Percentiles rank a stretch among this genome's conserved stretches.
These are phyloP conservation scores for Amphiduros pacificus DNA, from an alignment of 2,888 invertebrate genomes.

Conservation along the genomic window DNA sequence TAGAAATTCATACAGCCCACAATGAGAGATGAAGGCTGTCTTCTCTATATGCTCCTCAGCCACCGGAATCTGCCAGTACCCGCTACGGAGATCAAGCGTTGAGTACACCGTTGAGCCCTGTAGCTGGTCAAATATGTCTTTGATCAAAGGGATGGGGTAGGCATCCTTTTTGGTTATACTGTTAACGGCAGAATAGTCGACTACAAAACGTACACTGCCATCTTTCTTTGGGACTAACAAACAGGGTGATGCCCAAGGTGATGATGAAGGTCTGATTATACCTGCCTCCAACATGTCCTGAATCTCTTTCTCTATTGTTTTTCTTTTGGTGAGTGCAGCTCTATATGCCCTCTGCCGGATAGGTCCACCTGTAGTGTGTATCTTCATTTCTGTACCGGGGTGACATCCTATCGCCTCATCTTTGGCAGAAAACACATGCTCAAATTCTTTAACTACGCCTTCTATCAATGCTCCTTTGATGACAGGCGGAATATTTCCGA, in stretches of 20 bases:
- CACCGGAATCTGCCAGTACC: constrained; percentile 32
- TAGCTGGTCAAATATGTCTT: constrained; percentile 25
- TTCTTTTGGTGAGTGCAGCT: not conserved
- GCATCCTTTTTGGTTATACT: constrained; percentile 9
- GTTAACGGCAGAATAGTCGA: constrained; percentile 12
- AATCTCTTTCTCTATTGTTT: not conserved
- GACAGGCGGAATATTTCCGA: no score
- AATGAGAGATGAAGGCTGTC: constrained; percentile 26
- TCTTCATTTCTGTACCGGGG: no score
- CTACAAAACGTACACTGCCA: constrained; percentile 7
- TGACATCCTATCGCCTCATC: no score
- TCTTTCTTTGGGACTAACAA: constrained; percentile 16
- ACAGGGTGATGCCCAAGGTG: constrained; percentile 14
- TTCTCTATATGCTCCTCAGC: constrained; percentile 11
- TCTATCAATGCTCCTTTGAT: no score
- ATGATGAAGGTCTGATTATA: not conserved
- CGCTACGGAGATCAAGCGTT: constrained; percentile 28
- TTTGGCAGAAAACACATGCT: no score
- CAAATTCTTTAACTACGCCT: no score
- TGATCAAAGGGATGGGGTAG: constrained; percentile 14
- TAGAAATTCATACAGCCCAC: constrained; percentile 25
- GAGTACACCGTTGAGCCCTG: constrained; percentile 21
- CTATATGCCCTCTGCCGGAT: constrained; percentile 9
- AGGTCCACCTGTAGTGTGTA: no score
- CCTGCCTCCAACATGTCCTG: constrained; percentile 11